Conservation (phyloP, 2,888 invertebrate genomes). For the Drosophila stalkeri region DNA sequence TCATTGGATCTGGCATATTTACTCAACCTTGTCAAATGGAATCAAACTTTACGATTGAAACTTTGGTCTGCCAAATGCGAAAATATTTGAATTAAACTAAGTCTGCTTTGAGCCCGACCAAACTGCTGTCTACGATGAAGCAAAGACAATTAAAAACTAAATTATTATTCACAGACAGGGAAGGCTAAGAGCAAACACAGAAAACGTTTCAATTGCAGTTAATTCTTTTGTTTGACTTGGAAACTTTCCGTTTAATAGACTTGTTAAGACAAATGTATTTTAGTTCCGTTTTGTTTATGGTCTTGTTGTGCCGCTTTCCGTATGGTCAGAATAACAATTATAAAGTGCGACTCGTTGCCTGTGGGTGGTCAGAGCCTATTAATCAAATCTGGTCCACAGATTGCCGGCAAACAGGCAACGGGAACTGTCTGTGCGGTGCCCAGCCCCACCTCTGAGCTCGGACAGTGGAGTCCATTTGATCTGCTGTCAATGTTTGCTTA, state of each 20-base stretch:
- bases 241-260: constrained; percentile 1
- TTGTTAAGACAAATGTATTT: constrained; percentile 15
- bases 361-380: constrained; percentile 69
- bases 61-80: background rate
- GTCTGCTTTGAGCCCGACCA: background rate
- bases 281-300: background rate
- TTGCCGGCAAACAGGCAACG: constrained; percentile 37
- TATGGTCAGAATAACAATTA: constrained; percentile 45
- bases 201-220: constrained; percentile 3
- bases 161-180: background rate
- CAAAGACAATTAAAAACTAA: background rate
- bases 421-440: constrained; percentile 24
- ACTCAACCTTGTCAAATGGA: background rate
- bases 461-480: constrained; percentile 45
- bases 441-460: constrained; percentile 7
- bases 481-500: constrained; percentile 62
- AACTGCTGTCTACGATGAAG: background rate
- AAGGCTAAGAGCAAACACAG: background rate
- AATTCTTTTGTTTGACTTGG: background rate
- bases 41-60: background rate
- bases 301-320: constrained; percentile 17
- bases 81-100: background rate
- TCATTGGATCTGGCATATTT: background rate
- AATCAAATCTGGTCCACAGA: constrained; percentile 68
- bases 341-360: constrained; percentile 50